phyloP scores from a whole-genome alignment of 2,113 vertebrate species.

The Myodes glareolus region DNA sequence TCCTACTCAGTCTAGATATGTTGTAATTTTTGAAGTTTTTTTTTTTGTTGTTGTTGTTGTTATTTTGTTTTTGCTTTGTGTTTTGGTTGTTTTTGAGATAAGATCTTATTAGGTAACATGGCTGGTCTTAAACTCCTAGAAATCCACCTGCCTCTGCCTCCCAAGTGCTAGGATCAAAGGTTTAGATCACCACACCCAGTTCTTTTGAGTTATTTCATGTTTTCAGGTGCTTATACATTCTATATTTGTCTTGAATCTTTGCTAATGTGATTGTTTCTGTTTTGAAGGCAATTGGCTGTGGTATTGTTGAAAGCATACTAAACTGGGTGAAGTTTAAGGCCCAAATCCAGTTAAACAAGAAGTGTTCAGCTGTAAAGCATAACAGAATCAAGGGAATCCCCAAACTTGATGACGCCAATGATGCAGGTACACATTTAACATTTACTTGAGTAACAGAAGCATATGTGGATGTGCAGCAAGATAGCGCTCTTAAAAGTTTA shows the following conservation, averaged over 20 bases:
- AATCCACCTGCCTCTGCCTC: not conserved
- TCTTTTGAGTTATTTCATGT: conserved; percentile 16
- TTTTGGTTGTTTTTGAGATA: not conserved
- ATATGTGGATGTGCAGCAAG: not conserved
- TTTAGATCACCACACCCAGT: not conserved
- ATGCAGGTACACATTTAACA: conserved; percentile 90
- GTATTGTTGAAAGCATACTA: conserved; percentile 97
- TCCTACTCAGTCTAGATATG: not conserved
- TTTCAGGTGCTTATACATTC: not conserved
- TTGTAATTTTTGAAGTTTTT: not conserved
- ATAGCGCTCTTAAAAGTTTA: conserved; percentile 27
- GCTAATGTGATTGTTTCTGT: conserved; percentile 51
- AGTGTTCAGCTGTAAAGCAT: conserved; percentile 97
- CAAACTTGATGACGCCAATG: conserved; percentile 98
- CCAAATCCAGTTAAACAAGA: conserved; percentile 96
- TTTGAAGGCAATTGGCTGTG: conserved; percentile 91
- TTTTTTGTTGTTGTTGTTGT: no score
- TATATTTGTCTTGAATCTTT: conserved; percentile 38
- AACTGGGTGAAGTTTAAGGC: conserved; percentile 99
- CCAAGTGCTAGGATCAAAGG: not conserved
- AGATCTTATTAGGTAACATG: not conserved
- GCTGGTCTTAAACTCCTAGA: not conserved
- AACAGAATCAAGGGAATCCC: conserved; percentile 98
- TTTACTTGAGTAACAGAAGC: conserved; percentile 3
- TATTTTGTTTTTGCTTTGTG: not conserved